Base-by-base conservation (phyloP, 1,140 invertebrate species). In the Drosophila dunni region DNA sequence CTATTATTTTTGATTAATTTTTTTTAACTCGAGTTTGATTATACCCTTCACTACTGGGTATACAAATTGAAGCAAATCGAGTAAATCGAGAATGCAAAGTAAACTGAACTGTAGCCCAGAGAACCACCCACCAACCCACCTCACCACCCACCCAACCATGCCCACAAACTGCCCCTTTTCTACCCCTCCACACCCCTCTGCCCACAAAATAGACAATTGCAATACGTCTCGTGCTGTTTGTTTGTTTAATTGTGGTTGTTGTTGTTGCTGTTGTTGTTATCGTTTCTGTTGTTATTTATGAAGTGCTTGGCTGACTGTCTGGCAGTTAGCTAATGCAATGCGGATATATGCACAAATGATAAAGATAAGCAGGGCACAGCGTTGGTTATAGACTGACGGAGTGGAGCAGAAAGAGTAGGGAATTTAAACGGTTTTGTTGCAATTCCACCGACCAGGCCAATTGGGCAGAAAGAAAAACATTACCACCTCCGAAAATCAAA, bases 301-400 rank as follows among this genome's bases (percentile, higher is more conserved):
- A 85, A 84, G 69, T 85, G 82, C 75, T 78, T 86, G 82, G 75
- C 75, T 86, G 81, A 73, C 38, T 65, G 68, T 64, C 72, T 68
- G 67, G 57, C 66, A 68, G 71, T 46, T 56, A 36, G 65, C 53
- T 71, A 57, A 75, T 75, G 66, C 66, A 75, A 71, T 75, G 73
- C 73, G 73, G 67, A 74, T 74, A 69, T 74, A 68, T 63, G 51
- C 50, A 20, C 57, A 61, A 74, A 69, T 76, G 78, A 65, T 81
- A 81, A 79, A 61, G 78, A 71, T 72, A 71, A 66, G 61, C 56
- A 44, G 53, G 24, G 48, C 9, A 11, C 1, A 8, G 7, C 1
- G n/a, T 6, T 1, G n/a, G 64, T 20, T 20, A 5, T 9, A 33
- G 20, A 20, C 17, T 20, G 17, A 20, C 17, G 24, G n/a, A 38